These are phyloP conservation scores for Ciconia nigra DNA, from an alignment of 2,797 vertebrate genomes.

Conservation along the genomic window DNA sequence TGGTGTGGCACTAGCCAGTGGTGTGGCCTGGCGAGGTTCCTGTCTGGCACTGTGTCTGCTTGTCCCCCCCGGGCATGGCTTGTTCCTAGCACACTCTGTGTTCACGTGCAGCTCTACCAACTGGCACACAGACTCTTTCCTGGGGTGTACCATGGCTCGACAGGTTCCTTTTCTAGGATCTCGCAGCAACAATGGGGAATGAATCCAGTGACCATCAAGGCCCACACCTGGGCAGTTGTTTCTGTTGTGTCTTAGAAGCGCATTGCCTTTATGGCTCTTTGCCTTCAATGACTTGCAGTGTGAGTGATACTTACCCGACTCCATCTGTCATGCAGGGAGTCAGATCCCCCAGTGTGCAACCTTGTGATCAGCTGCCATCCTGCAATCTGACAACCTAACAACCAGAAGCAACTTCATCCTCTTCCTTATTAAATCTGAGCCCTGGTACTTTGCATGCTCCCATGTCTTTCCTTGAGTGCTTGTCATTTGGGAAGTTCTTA, in stretches of 20 bases:
- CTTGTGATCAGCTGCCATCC: not conserved
- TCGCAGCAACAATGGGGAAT: not conserved
- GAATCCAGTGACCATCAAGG: not conserved
- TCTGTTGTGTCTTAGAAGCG: not conserved
- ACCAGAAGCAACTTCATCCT: not conserved
- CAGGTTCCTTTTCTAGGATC: not conserved
- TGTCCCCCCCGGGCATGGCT: not conserved
- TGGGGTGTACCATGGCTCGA: not conserved
- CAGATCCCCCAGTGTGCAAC: not conserved
- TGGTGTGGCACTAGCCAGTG: not conserved
- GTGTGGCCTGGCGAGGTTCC: accelerated
- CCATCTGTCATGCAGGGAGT: not conserved
- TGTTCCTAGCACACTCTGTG: not conserved
- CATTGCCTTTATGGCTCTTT: not conserved
- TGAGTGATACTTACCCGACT: not conserved
- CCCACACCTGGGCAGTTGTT: not conserved
- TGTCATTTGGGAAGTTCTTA: not conserved
- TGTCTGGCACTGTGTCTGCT: not conserved
- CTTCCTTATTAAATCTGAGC: not conserved
- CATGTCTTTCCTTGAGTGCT: not conserved
- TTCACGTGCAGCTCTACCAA: not conserved
- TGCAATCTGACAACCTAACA: not conserved
- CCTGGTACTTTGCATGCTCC: not conserved
- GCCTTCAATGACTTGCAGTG: not conserved
- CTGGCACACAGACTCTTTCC: not conserved